Conservation (phyloP, 1,140 invertebrate species). For the Geopemphigus sp. region DNA sequence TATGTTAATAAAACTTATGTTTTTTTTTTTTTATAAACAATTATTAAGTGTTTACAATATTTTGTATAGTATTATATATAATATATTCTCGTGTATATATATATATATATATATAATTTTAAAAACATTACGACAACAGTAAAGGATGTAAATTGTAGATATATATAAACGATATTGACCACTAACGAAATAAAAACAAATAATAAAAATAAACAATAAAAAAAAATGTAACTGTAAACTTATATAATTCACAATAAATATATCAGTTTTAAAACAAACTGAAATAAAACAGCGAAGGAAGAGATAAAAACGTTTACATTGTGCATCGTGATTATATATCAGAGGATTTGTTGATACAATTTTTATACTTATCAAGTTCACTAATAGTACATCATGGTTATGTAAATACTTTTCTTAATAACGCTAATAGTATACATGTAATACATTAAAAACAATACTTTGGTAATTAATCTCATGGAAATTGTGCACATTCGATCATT, state of each 20-base stretch:
- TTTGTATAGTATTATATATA: conserved; percentile 18
- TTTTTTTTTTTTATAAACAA: conserved; percentile 34
- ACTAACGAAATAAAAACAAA: conserved; percentile 42
- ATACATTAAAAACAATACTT: conserved; percentile 47
- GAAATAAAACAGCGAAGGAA: conserved; percentile 41
- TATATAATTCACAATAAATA: background rate
- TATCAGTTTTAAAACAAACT: conserved; percentile 46
- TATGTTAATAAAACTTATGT: background rate
- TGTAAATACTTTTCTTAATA: conserved; percentile 44
- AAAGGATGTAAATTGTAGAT: conserved; percentile 17
- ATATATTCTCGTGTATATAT: conserved; percentile 25
- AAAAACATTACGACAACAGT: conserved; percentile 25
- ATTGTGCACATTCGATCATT: conserved; percentile 37
- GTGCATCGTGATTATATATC: conserved; percentile 6
- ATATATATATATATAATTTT: conserved; percentile 6
- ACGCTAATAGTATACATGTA: conserved; percentile 47
- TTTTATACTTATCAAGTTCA: conserved; percentile 30
- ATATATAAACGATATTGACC: conserved; percentile 26
- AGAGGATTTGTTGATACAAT: conserved; percentile 16
- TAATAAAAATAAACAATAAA: conserved; percentile 11
- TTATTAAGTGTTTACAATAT: conserved; percentile 29
- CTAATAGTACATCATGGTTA: conserved; percentile 46
- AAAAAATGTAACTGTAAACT: background rate
- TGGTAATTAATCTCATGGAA: conserved; percentile 39
- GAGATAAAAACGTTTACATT: conserved; percentile 29